These are phyloP conservation scores for Diorhabda sublineata DNA, from an alignment of 1,140 invertebrate species.

Conservation along the genomic window DNA sequence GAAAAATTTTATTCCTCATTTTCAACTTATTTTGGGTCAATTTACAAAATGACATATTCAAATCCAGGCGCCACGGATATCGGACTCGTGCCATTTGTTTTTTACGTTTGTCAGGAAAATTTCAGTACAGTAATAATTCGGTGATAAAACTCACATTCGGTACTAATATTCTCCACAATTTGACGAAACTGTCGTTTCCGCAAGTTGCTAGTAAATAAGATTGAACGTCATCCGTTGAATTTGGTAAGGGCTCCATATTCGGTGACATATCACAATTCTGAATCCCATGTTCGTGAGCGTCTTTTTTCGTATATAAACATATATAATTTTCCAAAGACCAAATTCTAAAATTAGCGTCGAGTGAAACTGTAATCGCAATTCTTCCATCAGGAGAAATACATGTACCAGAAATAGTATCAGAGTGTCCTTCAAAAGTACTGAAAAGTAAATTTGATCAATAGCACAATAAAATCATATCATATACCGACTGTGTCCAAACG, in stretches of 20 bases:
- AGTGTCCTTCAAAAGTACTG: conserved; percentile 53
- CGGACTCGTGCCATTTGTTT: no score
- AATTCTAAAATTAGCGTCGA: conserved; percentile 59
- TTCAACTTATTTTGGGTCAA: no score
- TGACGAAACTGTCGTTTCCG: conserved; percentile 68
- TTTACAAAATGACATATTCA: no score
- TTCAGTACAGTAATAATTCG: no score
- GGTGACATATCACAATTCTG: conserved; percentile 62
- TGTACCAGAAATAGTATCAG: conserved; percentile 58
- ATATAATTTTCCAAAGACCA: conserved; percentile 51
- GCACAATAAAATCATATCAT: no score
- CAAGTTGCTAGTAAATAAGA: conserved; percentile 61
- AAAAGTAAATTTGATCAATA: background rate
- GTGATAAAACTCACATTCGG: conserved; percentile 29
- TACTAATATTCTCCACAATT: conserved; percentile 63
- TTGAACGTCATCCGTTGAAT: conserved; percentile 36
- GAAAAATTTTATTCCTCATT: no score
- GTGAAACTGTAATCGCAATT: conserved; percentile 61
- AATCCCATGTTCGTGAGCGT: conserved; percentile 69
- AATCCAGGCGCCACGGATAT: no score
- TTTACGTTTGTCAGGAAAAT: no score
- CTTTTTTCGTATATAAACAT: conserved; percentile 46
- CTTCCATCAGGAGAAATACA: conserved; percentile 62
- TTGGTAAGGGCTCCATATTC: conserved; percentile 45
- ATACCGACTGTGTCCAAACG: no score